Evolutionary conservation across 2,797 vertebrate species (phyloP).

Genomic region (Otolemur crassicaudatus): DNA sequence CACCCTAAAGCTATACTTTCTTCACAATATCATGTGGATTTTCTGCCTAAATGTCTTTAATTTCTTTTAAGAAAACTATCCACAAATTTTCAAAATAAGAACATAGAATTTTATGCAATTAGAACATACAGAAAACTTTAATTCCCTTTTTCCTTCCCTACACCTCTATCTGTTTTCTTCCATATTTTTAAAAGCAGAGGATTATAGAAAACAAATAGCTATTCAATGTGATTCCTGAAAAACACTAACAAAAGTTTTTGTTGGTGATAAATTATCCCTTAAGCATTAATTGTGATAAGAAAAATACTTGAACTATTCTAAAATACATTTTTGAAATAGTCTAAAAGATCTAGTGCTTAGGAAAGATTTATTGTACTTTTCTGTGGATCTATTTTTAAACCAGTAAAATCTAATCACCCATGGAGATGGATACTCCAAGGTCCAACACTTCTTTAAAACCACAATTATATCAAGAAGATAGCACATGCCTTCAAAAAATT

Average conservation of each 20-base stretch:
- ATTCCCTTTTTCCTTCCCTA: not conserved
- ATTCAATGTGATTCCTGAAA: not conserved
- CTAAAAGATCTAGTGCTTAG: not conserved
- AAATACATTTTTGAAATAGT: not conserved
- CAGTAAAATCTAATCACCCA: not conserved
- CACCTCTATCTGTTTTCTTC: not conserved
- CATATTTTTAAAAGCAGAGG: not conserved
- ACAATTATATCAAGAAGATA: not conserved
- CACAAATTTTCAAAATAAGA: not conserved
- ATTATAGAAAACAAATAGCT: not conserved
- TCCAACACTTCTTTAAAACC: not conserved
- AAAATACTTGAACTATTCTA: not conserved
- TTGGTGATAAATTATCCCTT: not conserved
- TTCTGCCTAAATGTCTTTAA: not conserved
- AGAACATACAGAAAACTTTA: not conserved
- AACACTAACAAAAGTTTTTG: not conserved
- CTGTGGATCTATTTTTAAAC: not conserved
- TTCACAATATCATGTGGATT: not conserved
- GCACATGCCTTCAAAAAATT: not conserved
- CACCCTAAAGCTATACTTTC: not conserved
- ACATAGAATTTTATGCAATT: not conserved
- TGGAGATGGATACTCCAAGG: not conserved
- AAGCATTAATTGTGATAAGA: not conserved
- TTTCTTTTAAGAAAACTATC: not conserved
- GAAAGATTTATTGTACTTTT: not conserved